Base-by-base conservation (phyloP, 2,888 invertebrate species). In the Sminthurides aquaticus region DNA sequence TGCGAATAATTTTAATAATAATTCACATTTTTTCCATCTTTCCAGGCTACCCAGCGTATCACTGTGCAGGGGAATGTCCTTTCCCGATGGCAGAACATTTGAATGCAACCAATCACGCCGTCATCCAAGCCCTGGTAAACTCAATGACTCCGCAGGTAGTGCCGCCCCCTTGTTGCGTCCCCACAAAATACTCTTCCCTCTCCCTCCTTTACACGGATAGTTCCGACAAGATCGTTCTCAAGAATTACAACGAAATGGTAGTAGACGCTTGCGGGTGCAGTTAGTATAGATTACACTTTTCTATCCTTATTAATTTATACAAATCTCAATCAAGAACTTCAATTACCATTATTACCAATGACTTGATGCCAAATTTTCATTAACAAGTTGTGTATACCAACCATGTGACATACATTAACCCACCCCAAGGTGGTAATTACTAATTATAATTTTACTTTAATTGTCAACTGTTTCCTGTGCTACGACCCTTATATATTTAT, bases 161-260 rank as follows among this genome's bases (percentile, higher is more conserved):
- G 78, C 97, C 98, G 59, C 90, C 91, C 79, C 91, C 97, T 71
- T 98, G 97, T 81, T 99, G 99, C 81, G 93, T 98, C 66, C 97
- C 98, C 56, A 96, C 95, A 69, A 89, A 92, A 78, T 86, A 97
- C 69, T 89, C 90, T 75, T 86, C 92, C 72, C 93, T 98, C 77
- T 92, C 96, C 69, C 93, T 99, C 89, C 85, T 99, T 74, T 99
- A 97, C 82, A 84, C 93, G 79, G 95, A 98, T 82, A 90, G 91
- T 81, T 86, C 89, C 80, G 89, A 90, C 79, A 93, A 91, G 81
- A 94, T 97, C 77, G 93, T 96, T 79, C 86, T 99, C 77, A 98
- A 98, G 82, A 96, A 92, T 82, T 99, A 99, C 82, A 91, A 94
- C 82, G 96, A 98, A 80, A 99, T 99, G 99, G 89, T 93, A 76